Evolutionary conservation across 2,888 invertebrate species (phyloP), one percentile per base, ranked within the genome.

Genomic region (Odontocolon sp.): DNA sequence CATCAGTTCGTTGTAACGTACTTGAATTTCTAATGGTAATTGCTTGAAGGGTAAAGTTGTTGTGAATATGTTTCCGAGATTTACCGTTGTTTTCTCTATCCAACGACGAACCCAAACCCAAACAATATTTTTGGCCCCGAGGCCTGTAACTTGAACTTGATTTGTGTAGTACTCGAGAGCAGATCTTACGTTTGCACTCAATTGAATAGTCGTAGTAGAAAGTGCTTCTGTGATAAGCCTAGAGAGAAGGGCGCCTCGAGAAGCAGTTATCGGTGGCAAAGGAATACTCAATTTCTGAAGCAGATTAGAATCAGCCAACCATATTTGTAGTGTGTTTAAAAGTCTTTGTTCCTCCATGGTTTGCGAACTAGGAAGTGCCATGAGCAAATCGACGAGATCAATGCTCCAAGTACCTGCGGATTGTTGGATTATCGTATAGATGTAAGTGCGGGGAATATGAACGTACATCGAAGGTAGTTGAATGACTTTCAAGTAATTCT

Each of bases 1-100:
- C 9, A 83, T 64, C 33, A 84, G 45, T 26, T 79, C 52, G 52
- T 81, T 79, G 38, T 82, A 82, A 9, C 75, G 69, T 11, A 68
- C 21, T 76, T 80, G 69, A 21, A 76, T 54, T 3, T 68, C 63
- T 36, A 31, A 5, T 16, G 80, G 23, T 56, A 83, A 57, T 42
- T 66, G 26, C 21, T 82, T 47, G 9, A 61, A 50, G 3, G 75
- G 69, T 28, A 75, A n/a, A 21, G 50, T 36, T 0, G 3, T 11
- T 3, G 21, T 40, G 16, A 69, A 54, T 3, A 75, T 4, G 0
- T 69, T 47, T 5, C 38, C 50, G 36, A 75, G 6, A 47, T 61
- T 42, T n/a, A 56, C 18, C 1, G 23, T 6, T 21, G 3, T 47
- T n/a, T 1, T 42, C 8, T 6, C 14, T 1, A 26, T 45, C 6